A percentile compares a stretch with the other conserved stretches of the same genome.
These are phyloP conservation scores for Zelostemma sp. DNA, from an alignment of 1,140 invertebrate species.

Conservation along the genomic window DNA sequence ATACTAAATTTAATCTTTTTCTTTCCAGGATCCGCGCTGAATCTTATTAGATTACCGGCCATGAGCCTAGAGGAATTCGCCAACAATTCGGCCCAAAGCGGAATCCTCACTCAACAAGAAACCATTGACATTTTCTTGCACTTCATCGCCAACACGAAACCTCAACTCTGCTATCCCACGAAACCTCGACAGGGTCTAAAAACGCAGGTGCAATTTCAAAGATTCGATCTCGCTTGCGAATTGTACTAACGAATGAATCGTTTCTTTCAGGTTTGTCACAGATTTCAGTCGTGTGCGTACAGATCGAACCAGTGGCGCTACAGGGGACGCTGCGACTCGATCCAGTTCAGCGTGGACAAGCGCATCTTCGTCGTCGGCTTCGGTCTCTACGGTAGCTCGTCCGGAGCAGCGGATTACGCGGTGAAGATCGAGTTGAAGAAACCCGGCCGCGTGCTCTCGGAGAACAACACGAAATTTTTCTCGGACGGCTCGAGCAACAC, in stretches of 20 bases:
- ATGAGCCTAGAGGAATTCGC: constrained; percentile 94
- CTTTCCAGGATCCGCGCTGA: constrained; percentile 83
- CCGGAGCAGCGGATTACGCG: constrained; percentile 90
- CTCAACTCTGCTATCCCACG: constrained; percentile 83
- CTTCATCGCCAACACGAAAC: constrained; percentile 87
- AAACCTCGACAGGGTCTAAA: constrained; percentile 87
- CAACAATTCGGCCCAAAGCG: constrained; percentile 89
- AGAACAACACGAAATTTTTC: constrained; percentile 93
- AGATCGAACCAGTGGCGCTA: constrained; percentile 96
- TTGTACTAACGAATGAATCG: background rate
- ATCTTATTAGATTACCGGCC: constrained; percentile 89
- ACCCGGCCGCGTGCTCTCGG: constrained; percentile 85
- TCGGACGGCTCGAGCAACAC: constrained; percentile 94
- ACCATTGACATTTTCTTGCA: constrained; percentile 94
- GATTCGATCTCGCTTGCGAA: too few species aligned
- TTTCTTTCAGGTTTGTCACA: constrained; percentile 82
- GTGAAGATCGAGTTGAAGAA: constrained; percentile 92
- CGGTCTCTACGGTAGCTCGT: constrained; percentile 92
- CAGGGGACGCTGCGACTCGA: constrained; percentile 90
- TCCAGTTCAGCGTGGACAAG: constrained; percentile 93
- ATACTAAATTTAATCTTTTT: background rate
- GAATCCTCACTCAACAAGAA: constrained; percentile 89
- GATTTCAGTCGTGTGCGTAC: constrained; percentile 96
- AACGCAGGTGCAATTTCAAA: constrained; percentile 81
- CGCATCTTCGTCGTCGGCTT: constrained; percentile 94